Evolutionary conservation across 2,888 invertebrate genomes (phyloP), one percentile per base, ranked within the genome.

Genomic region (Torymus texanus): DNA sequence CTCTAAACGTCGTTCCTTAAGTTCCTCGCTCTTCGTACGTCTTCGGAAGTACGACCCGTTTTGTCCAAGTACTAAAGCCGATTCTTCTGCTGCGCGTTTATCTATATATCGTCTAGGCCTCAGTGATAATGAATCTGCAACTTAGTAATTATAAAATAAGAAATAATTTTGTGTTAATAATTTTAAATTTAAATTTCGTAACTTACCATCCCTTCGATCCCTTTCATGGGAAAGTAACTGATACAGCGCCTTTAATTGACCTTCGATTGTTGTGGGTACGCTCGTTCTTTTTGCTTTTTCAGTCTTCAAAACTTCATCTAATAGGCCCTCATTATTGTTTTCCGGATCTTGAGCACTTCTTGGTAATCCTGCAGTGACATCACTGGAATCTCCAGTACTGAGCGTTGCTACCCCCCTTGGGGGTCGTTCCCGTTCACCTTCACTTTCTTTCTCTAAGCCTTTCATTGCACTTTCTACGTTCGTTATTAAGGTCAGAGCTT

Each of bases 401-500:
- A 78, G 56, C 3, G 21, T 80, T 11, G 62, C 56, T 1, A 12
- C 2, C 1, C 13, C 13, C 13, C 55, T 51, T 24, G 11, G 65
- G 65, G 55, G 78, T 10, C 13, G 10, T 2, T 59, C 65, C 0
- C 12, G 29, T 2, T 51, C 56, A 1, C 55, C 11, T 2, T 55
- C 68, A 2, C 29, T 56, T 61, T 76, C 67, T 50, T 65, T 74
- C 4, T 85, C 82, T 8, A 82, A 24, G 14, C 53, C 78, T 53
- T 82, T 82, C 76, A 85, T 81, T 0, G 83, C 79, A 51, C 81
- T 82, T 72, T 86, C 86, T 29, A 84, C 82, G 79, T 84, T 84
- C 4, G 84, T 83, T 68, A 86, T 84, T 51, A 85, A 70, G 5
- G 77, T 81, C 70, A 86, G 79, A 14, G 85, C 84, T 61, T 85